phyloP scores from a whole-genome alignment of 2,797 vertebrate genomes.

The Xerus rutilus region DNA sequence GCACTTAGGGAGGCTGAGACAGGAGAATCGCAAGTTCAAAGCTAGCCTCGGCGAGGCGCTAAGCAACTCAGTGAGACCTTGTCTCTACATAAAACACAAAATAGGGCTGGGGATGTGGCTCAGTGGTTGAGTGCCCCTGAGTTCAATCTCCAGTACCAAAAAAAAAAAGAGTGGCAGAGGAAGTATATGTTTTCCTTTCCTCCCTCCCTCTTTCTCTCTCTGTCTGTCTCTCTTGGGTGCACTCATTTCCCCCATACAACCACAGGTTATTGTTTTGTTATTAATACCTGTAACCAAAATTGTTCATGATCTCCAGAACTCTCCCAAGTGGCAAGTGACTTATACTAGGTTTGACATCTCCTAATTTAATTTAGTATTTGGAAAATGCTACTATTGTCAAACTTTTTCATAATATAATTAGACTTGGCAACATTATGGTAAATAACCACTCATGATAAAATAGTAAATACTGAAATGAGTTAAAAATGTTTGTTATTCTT shows the following conservation, averaged over 20 bases:
- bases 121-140: too few species aligned
- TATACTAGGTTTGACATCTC: constrained; percentile 47
- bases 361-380: constrained; percentile 62
- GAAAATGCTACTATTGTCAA: constrained; percentile 36
- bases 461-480: constrained; percentile 59
- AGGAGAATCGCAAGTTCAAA: too few species aligned
- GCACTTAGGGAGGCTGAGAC: too few species aligned
- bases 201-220: not conserved
- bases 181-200: not conserved
- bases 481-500: constrained; percentile 53
- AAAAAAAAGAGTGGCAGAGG: not conserved
- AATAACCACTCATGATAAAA: constrained; percentile 30
- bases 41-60: too few species aligned
- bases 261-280: constrained; percentile 15
- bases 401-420: constrained; percentile 59
- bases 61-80: too few species aligned
- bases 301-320: constrained; percentile 20
- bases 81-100: too few species aligned
- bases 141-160: too few species aligned
- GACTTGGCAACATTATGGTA: constrained; percentile 45
- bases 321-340: constrained; percentile 24
- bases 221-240: not conserved
- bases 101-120: too few species aligned
- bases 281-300: constrained; percentile 35
- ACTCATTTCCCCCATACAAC: not conserved